These are phyloP conservation scores for Cotesia glomerata DNA, from an alignment of 1,140 invertebrate genomes.

Conservation along the genomic window DNA sequence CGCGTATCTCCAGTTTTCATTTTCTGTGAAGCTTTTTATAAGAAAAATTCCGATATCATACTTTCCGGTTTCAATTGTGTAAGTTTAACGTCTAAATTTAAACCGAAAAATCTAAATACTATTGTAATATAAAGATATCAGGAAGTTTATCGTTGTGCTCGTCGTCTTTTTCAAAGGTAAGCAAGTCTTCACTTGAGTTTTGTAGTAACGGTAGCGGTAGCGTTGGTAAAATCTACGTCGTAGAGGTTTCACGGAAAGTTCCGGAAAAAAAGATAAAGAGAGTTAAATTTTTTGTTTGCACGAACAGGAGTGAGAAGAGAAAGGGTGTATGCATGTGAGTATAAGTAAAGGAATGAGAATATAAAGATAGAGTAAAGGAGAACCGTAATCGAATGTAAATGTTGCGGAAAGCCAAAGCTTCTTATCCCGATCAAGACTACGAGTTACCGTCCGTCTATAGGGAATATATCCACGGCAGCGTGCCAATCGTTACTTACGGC, in stretches of 20 bases:
- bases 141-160: slow-evolving; percentile 13
- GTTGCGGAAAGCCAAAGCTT: slow-evolving; percentile 50
- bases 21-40: slow-evolving; percentile 22
- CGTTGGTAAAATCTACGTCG: slow-evolving; percentile 28
- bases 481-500: slow-evolving; percentile 33
- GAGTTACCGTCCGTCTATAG: slow-evolving; percentile 17
- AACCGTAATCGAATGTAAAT: slow-evolving; percentile 55
- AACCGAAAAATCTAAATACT: not conserved
- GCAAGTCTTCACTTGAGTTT: slow-evolving; percentile 37
- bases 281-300: slow-evolving; percentile 7
- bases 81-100: not conserved
- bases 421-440: slow-evolving; percentile 45
- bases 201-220: no score
- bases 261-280: not conserved
- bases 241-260: slow-evolving; percentile 11
- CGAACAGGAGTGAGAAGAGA: not conserved
- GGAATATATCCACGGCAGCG: slow-evolving; percentile 7
- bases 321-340: not conserved
- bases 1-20: slow-evolving; percentile 44
- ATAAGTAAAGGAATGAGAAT: slow-evolving; percentile 28
- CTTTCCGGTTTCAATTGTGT: slow-evolving; percentile 44
- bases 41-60: slow-evolving; percentile 45
- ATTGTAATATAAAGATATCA: not conserved
- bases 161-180: slow-evolving; percentile 36
- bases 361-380: slow-evolving; percentile 13